Conservation (phyloP, 2,113 vertebrate genomes). For the Neoarius graeffei region DNA sequence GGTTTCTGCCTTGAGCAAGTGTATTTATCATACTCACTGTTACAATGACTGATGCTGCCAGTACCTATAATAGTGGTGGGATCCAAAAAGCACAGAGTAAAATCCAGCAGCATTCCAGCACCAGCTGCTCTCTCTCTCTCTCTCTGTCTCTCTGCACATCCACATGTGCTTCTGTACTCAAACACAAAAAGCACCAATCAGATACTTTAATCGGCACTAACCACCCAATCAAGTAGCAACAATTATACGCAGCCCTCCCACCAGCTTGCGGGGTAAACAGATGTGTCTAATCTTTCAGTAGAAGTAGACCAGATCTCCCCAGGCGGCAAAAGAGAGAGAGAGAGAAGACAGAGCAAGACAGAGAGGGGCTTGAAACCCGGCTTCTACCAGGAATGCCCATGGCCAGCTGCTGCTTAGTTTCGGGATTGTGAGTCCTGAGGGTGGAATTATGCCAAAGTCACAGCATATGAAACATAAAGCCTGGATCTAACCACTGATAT, state of each 20-base stretch:
- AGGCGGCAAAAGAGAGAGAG: conserved; percentile 12
- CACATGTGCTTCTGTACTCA: neutral
- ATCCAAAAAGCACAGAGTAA: conserved; percentile 14
- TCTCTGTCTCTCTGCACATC: neutral
- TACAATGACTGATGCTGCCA: conserved; percentile 39
- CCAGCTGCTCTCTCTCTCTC: neutral
- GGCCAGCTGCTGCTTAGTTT: conserved; percentile 26
- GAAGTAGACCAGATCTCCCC: conserved; percentile 43
- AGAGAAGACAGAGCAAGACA: conserved; percentile 10
- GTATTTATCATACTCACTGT: conserved; percentile 40
- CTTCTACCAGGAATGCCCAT: conserved; percentile 14
- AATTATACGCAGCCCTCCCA: conserved; percentile 40
- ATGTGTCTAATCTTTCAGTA: conserved; percentile 43
- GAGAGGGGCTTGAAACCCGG: conserved; percentile 24
- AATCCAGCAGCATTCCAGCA: conserved; percentile 8
- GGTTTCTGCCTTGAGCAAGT: conserved; percentile 27
- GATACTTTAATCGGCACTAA: conserved; percentile 22
- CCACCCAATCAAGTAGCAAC: conserved; percentile 23
- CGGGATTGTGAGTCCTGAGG: neutral
- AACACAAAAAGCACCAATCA: conserved; percentile 23
- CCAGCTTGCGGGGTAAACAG: conserved; percentile 30
- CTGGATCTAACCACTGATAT: neutral
- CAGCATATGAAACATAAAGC: neutral
- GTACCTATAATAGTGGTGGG: conserved; percentile 8
- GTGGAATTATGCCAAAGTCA: neutral